Base-by-base conservation (phyloP, 2,113 vertebrate genomes). In the Protobothrops mucrosquamatus region DNA sequence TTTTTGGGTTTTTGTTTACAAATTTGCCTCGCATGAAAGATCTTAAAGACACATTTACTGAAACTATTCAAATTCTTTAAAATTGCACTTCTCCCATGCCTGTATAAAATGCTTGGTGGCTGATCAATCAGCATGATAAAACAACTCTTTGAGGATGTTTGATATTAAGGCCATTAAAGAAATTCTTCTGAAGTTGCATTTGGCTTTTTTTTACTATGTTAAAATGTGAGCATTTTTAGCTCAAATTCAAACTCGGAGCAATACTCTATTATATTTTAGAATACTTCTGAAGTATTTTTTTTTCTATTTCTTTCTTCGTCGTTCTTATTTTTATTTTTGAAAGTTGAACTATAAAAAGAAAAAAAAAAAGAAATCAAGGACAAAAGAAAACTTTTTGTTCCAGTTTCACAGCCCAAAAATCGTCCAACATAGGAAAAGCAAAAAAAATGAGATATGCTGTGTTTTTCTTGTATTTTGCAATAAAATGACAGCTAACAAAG, bases 1-100 rank as follows among this genome's bases (percentile, higher is more conserved):
- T 90, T 93, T 81, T 97, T 93, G 92, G 34, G 18, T 20, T 81
- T 81, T 81, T 81, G 69, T 39, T 81, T 39, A 22, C 87, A 96
- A 86, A 91, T 94, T 96, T 94, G 92, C 51, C 7, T 93, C 91
- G n/a, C 14, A 90, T 93, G 87, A 96, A 95, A 96, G 46, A 95
- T 89, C 89, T 95, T 92, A 81, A 48, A 52, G 85, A 91, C 95
- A 93, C 95, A 94, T 61, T 51, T 93, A 88, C 14, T 26, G 0
- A 91, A 93, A 88, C 34, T 96, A 94, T 92, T 92, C n/a, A 92
- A 46, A 81, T 95, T 94, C 94, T 91, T 87, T 94, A 52, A 64
- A 90, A 52, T 95, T 94, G 91, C 85, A 0, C n/a, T 92, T 96
- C 92, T 93, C 92, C 95, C 59, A 91, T 29, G 29, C 95, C 92